Base-by-base conservation (phyloP, 2,888 invertebrate species). In the Polietes domitor region DNA sequence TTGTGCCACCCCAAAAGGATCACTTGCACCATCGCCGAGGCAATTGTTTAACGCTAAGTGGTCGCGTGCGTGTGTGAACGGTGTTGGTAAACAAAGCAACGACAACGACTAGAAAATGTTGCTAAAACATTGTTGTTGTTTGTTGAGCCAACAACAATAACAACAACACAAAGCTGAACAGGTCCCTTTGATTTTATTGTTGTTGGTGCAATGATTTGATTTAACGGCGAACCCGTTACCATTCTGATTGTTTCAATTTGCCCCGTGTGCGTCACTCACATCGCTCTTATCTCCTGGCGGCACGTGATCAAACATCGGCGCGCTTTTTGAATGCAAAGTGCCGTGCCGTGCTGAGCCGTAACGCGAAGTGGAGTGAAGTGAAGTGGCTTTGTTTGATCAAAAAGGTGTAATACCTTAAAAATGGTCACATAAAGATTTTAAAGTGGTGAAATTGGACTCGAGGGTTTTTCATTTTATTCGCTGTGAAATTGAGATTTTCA, bases 331-430 rank as follows among this genome's bases (percentile, higher is more conserved):
- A 19, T 21, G 17, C 32, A n/a, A n/a, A n/a, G n/a, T n/a, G n/a
- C n/a, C n/a, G n/a, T n/a, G n/a, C n/a, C n/a, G n/a, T n/a, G n/a
- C n/a, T n/a, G n/a, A n/a, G n/a, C n/a, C n/a, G n/a, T n/a, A n/a
- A n/a, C n/a, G n/a, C n/a, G n/a, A n/a, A n/a, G n/a, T 32, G 17
- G 10, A 26, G 17, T 47, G 65, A 21, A 74, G 58, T 43, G 61
- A 58, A 77, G 74, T 72, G 41, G 65, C 77, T 78, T 85, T 79
- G 80, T 77, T 83, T 80, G 75, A 77, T 76, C 37, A 5, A 0
- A 77, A 85, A 86, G 85, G 85, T 85, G 86, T 83, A 85, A 85
- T 77, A 68, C 74, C 80, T 80, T 78, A 26, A 81, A 85, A 85
- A 85, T 83, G 77, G 80, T 74, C 80, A 53, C 65, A 84, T 65